Evolutionary conservation across 1,140 invertebrate genomes (phyloP).

Genomic region (Vanessa tameamea): DNA sequence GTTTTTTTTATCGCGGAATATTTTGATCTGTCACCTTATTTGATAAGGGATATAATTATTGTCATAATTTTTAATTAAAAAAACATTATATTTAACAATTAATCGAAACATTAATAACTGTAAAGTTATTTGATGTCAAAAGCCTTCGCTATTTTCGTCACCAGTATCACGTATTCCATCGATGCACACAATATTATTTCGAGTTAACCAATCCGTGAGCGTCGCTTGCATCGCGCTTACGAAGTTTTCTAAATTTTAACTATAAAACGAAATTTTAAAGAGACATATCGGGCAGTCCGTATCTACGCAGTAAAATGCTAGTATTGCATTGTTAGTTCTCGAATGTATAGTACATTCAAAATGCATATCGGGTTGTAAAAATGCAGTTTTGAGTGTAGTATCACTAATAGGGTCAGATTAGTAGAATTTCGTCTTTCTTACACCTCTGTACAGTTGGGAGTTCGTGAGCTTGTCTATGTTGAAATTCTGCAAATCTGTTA

Average conservation of each 20-base stretch:
- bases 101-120: too few relatives aligned
- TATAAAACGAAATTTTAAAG: neutral
- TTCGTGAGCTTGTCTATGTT: too few relatives aligned
- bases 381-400: too few relatives aligned
- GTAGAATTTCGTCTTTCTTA: neutral
- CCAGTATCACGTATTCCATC: too few relatives aligned
- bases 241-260: conserved; percentile 4
- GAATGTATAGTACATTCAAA: neutral
- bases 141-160: too few relatives aligned
- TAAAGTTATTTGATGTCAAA: too few relatives aligned
- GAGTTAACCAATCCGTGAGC: conserved; percentile 6
- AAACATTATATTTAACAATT: too few relatives aligned
- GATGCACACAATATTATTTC: neutral
- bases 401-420: too few relatives aligned
- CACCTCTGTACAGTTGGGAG: too few relatives aligned
- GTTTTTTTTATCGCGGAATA: neutral
- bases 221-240: conserved; percentile 11
- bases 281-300: conserved; percentile 3
- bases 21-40: neutral
- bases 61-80: neutral
- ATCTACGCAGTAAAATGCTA: conserved; percentile 7
- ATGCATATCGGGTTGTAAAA: too few relatives aligned
- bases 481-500: neutral
- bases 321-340: neutral
- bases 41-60: neutral